Percentiles rank a stretch among this genome's conserved stretches.
phyloP scores from a whole-genome alignment of 2,888 invertebrate species.

The Gisinianus flammeolus region DNA sequence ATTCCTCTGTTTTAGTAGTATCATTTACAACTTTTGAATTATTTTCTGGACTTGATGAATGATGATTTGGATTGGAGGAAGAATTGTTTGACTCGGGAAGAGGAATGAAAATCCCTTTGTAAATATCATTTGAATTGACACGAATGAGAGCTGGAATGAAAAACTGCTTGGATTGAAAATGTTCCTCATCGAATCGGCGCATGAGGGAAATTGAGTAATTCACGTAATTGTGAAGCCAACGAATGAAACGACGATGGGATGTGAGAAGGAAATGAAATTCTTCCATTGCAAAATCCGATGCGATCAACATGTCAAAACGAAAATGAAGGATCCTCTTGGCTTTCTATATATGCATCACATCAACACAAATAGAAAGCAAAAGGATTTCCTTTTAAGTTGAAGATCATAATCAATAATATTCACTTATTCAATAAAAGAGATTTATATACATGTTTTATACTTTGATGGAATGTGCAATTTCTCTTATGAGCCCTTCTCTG shows the following conservation, averaged over 20 bases:
- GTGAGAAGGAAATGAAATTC: slow-evolving; percentile 36
- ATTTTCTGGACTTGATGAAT: too few species aligned
- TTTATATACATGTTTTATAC: slow-evolving; percentile 2
- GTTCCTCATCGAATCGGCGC: slow-evolving; percentile 26
- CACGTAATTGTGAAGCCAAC: slow-evolving; percentile 38
- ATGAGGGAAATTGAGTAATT: slow-evolving; percentile 28
- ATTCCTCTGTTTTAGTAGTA: not conserved
- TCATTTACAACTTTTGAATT: not conserved
- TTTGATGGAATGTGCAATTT: slow-evolving; percentile 33
- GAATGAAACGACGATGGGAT: slow-evolving; percentile 34
- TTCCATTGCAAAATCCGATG: slow-evolving; percentile 22
- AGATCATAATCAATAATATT: not conserved
- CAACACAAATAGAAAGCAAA: too few species aligned
- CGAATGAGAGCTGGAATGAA: slow-evolving; percentile 21
- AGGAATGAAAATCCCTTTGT: slow-evolving; percentile 37
- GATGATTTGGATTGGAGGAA: not conserved
- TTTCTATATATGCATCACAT: slow-evolving; percentile 23
- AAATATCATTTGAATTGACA: not conserved
- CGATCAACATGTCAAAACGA: slow-evolving; percentile 26
- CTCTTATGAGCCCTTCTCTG: slow-evolving; percentile 30
- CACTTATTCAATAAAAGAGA: not conserved
- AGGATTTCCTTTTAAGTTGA: not conserved
- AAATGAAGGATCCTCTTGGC: slow-evolving; percentile 35
- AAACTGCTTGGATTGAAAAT: slow-evolving; percentile 1
- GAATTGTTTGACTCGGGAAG: not conserved